Base-by-base conservation (phyloP, 37 sponge, comb jelly and placozoan species). In the Cliona cf. orientalis region DNA sequence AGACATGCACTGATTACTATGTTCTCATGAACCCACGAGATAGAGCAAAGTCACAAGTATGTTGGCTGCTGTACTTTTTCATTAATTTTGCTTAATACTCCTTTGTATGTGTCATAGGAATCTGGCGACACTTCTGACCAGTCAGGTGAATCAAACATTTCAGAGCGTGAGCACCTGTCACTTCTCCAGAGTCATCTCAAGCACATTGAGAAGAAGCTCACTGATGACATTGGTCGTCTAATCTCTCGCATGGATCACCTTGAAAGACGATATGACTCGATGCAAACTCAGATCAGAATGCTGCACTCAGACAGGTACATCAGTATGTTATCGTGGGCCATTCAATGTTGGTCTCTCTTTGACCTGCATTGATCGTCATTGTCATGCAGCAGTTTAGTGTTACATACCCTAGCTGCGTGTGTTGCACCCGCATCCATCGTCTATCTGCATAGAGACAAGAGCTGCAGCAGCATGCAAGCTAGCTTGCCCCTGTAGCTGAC, bases 221-320 rank as follows among this genome's bases (percentile, higher is more conserved):
- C 5, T 23, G 85, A 85, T 25, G 62, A 77, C 17, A 33, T 76
- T n/a, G 58, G 58, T 25, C 43, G 46, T 5, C 22, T 85, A 46
- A 29, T 21, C 46, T 25, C 45, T 5, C 17, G 68, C 11, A 40
- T 70, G 14, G 64, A 66, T 5, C 84, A 75, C 58, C 66, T 84
- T 23, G 5, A 0, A 5, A 39, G 71, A 1, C n/a, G 26, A 36
- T 41, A 32, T 4, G 82, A 82, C 38, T 72, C 72, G 3, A 63
- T 82, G 35, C 59, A 71, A 2, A 61, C 42, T 42, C 82, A 84
- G 67, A 26, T 84, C 0, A 23, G 84, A 53, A 74, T 84, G 41
- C 22, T 75, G 29, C 35, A n/a, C 57, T 32, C 9, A 4, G 58
- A 28, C 9, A 21, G 69, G 39, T 6, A 49, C n/a, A n/a, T n/a